phyloP scores from a whole-genome alignment of 2,888 invertebrate species.

The Rhaphigaster nebulosa region DNA sequence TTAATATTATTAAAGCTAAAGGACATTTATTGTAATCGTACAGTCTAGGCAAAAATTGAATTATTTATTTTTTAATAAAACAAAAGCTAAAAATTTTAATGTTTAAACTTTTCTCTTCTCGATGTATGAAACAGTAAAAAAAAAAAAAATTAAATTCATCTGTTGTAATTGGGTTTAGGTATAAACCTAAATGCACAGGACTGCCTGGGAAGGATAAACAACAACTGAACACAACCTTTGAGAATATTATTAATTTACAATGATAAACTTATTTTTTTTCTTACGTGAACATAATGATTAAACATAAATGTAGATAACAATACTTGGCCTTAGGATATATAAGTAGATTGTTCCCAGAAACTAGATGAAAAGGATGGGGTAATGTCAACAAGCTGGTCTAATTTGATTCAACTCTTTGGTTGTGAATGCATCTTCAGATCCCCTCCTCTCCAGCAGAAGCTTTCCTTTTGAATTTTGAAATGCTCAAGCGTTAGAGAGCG shows the following conservation, averaged over 20 bases:
- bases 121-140: no score
- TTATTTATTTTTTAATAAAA: no score
- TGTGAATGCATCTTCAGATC: background rate
- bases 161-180: no score
- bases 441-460: background rate
- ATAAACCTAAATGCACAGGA: no score
- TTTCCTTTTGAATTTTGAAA: constrained; percentile 1
- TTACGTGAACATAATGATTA: background rate
- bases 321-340: background rate
- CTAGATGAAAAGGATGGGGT: background rate
- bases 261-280: background rate
- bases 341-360: constrained; percentile 35
- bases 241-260: background rate
- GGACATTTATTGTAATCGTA: no score
- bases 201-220: background rate
- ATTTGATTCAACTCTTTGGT: background rate
- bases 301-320: background rate
- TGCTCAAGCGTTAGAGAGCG: background rate
- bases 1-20: no score
- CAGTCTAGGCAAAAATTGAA: no score
- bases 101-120: no score
- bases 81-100: no score
- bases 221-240: background rate
- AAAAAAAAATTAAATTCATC: no score
- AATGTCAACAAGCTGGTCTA: constrained; percentile 4